Conservation (phyloP, 2,888 invertebrate genomes). For the Diarsia brunnea region DNA sequence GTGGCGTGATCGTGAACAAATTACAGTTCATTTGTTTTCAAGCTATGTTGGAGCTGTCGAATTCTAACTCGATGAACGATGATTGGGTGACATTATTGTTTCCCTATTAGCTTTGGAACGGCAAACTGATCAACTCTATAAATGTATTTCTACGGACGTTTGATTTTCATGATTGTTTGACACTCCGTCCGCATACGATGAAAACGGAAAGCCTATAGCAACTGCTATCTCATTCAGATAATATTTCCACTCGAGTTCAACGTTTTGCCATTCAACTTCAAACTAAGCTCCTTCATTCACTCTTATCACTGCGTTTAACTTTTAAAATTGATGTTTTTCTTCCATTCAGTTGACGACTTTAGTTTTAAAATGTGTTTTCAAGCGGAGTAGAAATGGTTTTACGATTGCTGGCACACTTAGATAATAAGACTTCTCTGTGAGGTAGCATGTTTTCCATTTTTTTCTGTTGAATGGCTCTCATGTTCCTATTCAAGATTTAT, state of each 20-base stretch:
- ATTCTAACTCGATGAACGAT: slow-evolving; percentile 17
- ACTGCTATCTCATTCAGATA: slow-evolving; percentile 24
- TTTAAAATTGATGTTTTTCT: slow-evolving; percentile 81
- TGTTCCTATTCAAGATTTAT: slow-evolving; percentile 51
- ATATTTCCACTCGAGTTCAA: slow-evolving; percentile 58
- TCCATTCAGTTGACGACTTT: slow-evolving; percentile 76
- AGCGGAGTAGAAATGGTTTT: slow-evolving; percentile 72
- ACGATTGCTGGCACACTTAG: slow-evolving; percentile 65
- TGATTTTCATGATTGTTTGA: slow-evolving; percentile 28
- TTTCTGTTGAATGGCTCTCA: slow-evolving; percentile 25
- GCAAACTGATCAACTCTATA: slow-evolving; percentile 3
- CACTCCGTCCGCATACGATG: not conserved
- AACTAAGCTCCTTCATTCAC: slow-evolving; percentile 68
- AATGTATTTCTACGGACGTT: not conserved
- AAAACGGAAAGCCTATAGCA: not conserved
- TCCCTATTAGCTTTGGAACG: slow-evolving; percentile 36
- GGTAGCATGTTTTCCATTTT: slow-evolving; percentile 35
- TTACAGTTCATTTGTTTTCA: slow-evolving; percentile 32
- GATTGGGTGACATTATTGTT: slow-evolving; percentile 38
- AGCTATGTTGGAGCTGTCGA: slow-evolving; percentile 11
- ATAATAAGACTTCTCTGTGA: slow-evolving; percentile 42
- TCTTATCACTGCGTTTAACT: slow-evolving; percentile 77
- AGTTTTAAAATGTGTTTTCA: slow-evolving; percentile 80
- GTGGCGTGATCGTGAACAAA: slow-evolving; percentile 21
- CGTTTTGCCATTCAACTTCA: slow-evolving; percentile 72